Conservation (phyloP, 2,888 invertebrate genomes). For the Chrysotoxum bicinctum region DNA sequence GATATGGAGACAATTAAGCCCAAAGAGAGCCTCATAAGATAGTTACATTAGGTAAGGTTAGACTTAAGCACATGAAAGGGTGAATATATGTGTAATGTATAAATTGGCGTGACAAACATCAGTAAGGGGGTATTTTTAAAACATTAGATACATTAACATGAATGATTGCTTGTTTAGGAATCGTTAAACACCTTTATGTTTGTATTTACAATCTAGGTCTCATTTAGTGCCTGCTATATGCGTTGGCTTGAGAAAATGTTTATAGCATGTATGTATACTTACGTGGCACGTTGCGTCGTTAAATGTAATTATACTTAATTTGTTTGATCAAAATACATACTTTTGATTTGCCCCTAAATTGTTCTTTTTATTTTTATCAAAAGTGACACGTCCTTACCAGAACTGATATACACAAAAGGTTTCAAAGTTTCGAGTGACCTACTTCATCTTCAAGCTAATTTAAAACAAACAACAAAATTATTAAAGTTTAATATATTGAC, state of each 20-base stretch:
- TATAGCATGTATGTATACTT: not conserved
- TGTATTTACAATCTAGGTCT: not conserved
- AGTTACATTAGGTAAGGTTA: not conserved
- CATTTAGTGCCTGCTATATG: not conserved
- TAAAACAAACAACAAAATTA: too few species aligned
- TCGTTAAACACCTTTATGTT: slow-evolving; percentile 22
- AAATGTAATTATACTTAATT: not conserved
- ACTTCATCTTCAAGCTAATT: too few species aligned
- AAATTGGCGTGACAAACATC: slow-evolving; percentile 50
- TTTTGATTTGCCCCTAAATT: not conserved
- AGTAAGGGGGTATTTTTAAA: slow-evolving; percentile 17
- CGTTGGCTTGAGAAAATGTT: not conserved
- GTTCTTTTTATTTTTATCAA: too few species aligned
- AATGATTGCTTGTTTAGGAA: slow-evolving; percentile 35
- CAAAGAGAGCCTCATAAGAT: not conserved
- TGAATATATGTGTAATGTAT: slow-evolving; percentile 5
- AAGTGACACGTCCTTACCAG: too few species aligned
- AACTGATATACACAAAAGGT: too few species aligned
- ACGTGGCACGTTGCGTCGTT: not conserved
- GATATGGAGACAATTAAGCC: slow-evolving; percentile 46
- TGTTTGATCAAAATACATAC: not conserved
- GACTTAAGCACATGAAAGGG: not conserved
- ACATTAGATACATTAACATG: slow-evolving; percentile 15
- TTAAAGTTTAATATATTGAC: too few species aligned
- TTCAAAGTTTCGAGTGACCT: too few species aligned